Conservation (phyloP, 2,888 invertebrate genomes). For the Helicoverpa assulta region DNA sequence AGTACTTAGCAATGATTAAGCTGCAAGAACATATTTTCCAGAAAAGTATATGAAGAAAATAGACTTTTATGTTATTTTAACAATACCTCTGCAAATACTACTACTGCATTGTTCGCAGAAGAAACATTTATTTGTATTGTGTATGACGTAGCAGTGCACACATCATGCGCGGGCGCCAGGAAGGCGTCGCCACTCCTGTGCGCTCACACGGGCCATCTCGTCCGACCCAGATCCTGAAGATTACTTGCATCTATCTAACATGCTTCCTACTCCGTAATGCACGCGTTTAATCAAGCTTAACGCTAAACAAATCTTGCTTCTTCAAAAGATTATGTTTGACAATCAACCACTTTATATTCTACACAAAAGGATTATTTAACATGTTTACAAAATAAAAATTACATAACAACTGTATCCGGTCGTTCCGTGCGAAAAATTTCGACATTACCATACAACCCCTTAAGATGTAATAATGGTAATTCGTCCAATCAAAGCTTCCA, state of each 20-base stretch:
- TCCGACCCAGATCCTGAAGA: slow-evolving; percentile 74
- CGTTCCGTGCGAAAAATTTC: slow-evolving; percentile 21
- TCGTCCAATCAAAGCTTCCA: slow-evolving; percentile 32
- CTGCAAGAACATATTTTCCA: too few species aligned
- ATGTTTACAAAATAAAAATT: slow-evolving; percentile 13
- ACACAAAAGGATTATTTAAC: background rate
- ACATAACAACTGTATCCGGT: slow-evolving; percentile 40
- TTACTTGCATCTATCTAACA: slow-evolving; percentile 62
- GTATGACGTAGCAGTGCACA: slow-evolving; percentile 2
- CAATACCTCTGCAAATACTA: too few species aligned
- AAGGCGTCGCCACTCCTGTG: slow-evolving; percentile 71
- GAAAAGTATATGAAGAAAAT: too few species aligned
- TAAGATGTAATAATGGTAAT: slow-evolving; percentile 32
- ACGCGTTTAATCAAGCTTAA: slow-evolving; percentile 54
- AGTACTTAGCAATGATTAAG: too few species aligned
- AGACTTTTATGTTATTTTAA: too few species aligned
- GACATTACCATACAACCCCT: slow-evolving; percentile 18
- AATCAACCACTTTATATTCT: slow-evolving; percentile 12
- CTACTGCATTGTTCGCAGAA: background rate
- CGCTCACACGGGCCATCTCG: slow-evolving; percentile 74
- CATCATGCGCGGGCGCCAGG: slow-evolving; percentile 69
- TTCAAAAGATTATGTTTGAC: slow-evolving; percentile 24
- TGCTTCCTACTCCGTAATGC: slow-evolving; percentile 76
- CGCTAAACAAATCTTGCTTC: slow-evolving; percentile 48
- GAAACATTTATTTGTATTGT: slow-evolving; percentile 11